A percentile compares a stretch with the other conserved stretches of the same genome.
Evolutionary conservation across 2,113 vertebrate species (phyloP).

Genomic region (Myotis davidii): DNA sequence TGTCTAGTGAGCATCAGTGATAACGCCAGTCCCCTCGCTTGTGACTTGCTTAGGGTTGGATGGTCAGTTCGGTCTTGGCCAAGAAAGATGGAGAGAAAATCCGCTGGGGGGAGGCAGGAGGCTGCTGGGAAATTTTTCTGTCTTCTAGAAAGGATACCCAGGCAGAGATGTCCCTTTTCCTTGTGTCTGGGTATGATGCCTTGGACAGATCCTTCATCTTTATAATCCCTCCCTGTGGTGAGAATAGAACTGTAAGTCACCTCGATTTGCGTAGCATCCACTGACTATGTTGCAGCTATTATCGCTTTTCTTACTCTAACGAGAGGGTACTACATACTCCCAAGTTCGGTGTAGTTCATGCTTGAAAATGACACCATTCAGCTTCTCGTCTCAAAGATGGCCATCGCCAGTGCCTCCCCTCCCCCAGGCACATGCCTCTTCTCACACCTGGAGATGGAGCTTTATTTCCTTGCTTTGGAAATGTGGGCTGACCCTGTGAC

Average conservation of each 20-base stretch:
- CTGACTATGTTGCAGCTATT: background rate
- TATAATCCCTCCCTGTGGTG: background rate
- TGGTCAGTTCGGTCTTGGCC: too few relatives aligned
- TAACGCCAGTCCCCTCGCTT: background rate
- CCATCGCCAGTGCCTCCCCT: fast-evolving
- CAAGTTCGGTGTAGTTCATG: background rate
- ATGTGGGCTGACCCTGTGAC: background rate
- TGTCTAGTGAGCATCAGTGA: background rate
- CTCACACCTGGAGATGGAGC: background rate
- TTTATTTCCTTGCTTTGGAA: background rate
- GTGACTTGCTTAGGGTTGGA: background rate
- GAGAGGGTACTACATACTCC: background rate
- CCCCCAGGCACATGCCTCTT: background rate
- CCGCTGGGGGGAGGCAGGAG: background rate
- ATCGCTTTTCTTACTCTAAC: background rate
- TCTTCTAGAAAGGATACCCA: background rate
- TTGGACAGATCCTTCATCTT: background rate
- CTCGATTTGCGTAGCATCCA: background rate
- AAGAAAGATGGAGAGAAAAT: background rate
- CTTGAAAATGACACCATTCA: background rate
- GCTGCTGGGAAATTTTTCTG: background rate
- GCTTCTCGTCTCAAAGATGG: background rate
- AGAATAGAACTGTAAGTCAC: background rate
- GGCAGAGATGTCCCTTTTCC: background rate
- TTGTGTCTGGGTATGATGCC: background rate